phyloP scores from a whole-genome alignment of 2,797 vertebrate species.

The Leuciscus waleckii region DNA sequence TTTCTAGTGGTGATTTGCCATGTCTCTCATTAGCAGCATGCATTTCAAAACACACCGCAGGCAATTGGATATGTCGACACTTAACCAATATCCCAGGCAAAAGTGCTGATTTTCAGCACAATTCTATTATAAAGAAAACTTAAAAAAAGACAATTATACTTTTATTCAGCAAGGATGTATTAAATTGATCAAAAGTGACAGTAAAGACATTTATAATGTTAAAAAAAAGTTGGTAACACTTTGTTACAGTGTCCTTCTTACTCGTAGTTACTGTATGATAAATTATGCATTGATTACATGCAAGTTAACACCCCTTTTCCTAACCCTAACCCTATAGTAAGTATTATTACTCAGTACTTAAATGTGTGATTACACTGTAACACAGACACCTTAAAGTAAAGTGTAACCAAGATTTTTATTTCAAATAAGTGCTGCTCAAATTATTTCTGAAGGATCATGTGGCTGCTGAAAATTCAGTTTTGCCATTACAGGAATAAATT shows the following conservation, averaged over 20 bases:
- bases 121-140: not conserved
- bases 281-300: too few relatives aligned
- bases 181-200: not conserved
- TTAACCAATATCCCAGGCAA: conserved; percentile 9
- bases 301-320: too few relatives aligned
- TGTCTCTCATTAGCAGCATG: conserved; percentile 5
- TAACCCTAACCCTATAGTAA: too few relatives aligned
- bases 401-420: not conserved
- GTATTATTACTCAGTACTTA: too few relatives aligned
- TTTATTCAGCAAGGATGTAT: not conserved
- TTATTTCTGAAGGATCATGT: too few relatives aligned
- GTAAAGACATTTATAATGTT: not conserved
- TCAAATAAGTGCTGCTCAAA: too few relatives aligned
- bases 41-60: conserved; percentile 23
- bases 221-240: not conserved
- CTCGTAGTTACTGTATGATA: too few relatives aligned
- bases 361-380: too few relatives aligned
- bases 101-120: not conserved
- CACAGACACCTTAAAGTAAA: too few relatives aligned
- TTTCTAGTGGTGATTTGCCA: conserved; percentile 29
- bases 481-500: too few relatives aligned
- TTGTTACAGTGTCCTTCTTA: too few relatives aligned
- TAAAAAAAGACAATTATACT: not conserved
- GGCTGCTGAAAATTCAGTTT: too few relatives aligned
- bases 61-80: not conserved